Evolutionary conservation across 2,113 vertebrate species (phyloP).

Genomic region (Mionectes macconnelli): DNA sequence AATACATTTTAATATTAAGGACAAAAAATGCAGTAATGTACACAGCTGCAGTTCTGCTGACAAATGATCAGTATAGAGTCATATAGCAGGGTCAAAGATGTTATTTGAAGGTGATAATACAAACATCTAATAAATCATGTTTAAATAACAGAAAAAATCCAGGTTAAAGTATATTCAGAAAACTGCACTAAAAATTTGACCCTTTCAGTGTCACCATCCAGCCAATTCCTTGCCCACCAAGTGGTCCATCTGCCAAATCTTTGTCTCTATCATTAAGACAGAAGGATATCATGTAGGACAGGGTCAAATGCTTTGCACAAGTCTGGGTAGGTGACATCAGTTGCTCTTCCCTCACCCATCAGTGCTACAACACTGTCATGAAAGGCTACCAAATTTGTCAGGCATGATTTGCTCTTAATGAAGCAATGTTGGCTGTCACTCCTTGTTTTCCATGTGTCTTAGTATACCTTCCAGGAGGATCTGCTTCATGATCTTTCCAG

Average conservation of each 20-base stretch:
- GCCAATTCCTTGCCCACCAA: not conserved
- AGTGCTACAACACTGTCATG: not conserved
- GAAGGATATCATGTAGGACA: not conserved
- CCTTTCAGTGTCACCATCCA: not conserved
- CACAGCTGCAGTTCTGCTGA: slow-evolving; percentile 35
- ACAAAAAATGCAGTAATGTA: not conserved
- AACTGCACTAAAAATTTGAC: not conserved
- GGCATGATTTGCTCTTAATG: not conserved
- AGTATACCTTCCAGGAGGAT: not conserved
- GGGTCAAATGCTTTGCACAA: too few relatives aligned
- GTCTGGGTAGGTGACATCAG: too few relatives aligned
- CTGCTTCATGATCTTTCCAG: not conserved
- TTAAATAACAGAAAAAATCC: not conserved
- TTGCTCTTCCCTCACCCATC: not conserved
- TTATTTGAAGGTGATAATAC: slow-evolving; percentile 49
- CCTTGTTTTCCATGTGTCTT: not conserved
- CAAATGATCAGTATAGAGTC: not conserved
- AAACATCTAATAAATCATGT: slow-evolving; percentile 39
- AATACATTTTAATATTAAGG: not conserved
- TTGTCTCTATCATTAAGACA: not conserved
- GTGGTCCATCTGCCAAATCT: not conserved
- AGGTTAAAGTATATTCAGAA: not conserved
- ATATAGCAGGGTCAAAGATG: slow-evolving; percentile 7
- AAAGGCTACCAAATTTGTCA: not conserved
- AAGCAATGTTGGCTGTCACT: not conserved